Evolutionary conservation across 2,797 vertebrate species (phyloP).

Genomic region (Sebastes oblongus): DNA sequence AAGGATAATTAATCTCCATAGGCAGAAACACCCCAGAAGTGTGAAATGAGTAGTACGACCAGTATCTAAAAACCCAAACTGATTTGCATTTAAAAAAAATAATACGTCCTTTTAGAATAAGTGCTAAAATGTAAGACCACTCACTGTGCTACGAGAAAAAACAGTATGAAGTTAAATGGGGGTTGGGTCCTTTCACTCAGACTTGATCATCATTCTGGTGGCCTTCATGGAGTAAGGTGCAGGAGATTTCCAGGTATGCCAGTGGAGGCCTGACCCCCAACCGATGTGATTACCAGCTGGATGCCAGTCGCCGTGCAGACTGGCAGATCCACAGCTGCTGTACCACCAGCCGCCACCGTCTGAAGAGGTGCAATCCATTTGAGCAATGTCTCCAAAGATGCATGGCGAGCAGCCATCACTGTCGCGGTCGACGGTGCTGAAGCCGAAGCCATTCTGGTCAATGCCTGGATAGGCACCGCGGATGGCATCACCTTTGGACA

Average conservation of each 20-base stretch:
- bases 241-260: slow-evolving; percentile 56
- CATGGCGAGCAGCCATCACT: slow-evolving; percentile 70
- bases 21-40: not conserved
- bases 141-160: not conserved
- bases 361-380: not conserved
- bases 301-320: slow-evolving; percentile 70
- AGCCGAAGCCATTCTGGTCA: slow-evolving; percentile 71
- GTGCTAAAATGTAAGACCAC: not conserved
- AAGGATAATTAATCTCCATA: not conserved
- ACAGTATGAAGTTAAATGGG: not conserved
- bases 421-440: slow-evolving; percentile 73
- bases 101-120: not conserved
- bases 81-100: not conserved
- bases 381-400: slow-evolving; percentile 54
- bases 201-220: slow-evolving; percentile 75
- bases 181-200: not conserved
- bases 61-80: not conserved
- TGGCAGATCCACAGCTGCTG: slow-evolving; percentile 73
- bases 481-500: slow-evolving; percentile 67
- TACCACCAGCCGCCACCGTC: slow-evolving; percentile 71
- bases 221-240: slow-evolving; percentile 62
- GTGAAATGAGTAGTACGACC: not conserved
- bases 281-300: not conserved
- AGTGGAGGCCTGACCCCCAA: slow-evolving; percentile 65
- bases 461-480: slow-evolving; percentile 29